phyloP scores from a whole-genome alignment of 2,888 invertebrate genomes.

The Xestia rhomboidea region DNA sequence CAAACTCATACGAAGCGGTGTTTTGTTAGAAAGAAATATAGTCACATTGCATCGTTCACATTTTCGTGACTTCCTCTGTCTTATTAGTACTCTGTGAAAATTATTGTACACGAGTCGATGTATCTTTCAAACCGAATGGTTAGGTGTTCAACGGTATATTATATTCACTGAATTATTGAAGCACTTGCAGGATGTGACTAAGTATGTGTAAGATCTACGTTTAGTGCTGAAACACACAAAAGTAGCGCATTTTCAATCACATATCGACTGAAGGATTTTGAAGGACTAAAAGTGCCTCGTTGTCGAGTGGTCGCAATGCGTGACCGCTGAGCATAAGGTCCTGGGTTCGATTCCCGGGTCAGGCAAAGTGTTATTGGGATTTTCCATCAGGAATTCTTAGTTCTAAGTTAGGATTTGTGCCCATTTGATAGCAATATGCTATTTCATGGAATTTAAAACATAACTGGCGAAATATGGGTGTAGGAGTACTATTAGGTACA shows the following conservation, averaged over 20 bases:
- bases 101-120: conserved; percentile 14
- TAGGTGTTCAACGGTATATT: conserved; percentile 9
- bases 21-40: not conserved
- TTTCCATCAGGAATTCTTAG: too few relatives aligned
- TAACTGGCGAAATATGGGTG: too few relatives aligned
- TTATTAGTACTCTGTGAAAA: conserved; percentile 12
- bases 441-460: too few relatives aligned
- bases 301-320: too few relatives aligned
- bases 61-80: not conserved
- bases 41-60: not conserved
- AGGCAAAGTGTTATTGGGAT: too few relatives aligned
- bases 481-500: too few relatives aligned
- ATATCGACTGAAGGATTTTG: not conserved
- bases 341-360: too few relatives aligned
- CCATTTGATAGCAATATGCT: too few relatives aligned
- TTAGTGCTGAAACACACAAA: not conserved
- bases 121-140: conserved; percentile 8
- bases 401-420: too few relatives aligned
- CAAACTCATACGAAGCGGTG: not conserved
- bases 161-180: conserved; percentile 8
- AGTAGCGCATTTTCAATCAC: not conserved
- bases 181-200: not conserved
- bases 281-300: too few relatives aligned
- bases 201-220: not conserved
- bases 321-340: too few relatives aligned